Base-by-base conservation (phyloP, 2,888 invertebrate species). In the Eurois occulta region DNA sequence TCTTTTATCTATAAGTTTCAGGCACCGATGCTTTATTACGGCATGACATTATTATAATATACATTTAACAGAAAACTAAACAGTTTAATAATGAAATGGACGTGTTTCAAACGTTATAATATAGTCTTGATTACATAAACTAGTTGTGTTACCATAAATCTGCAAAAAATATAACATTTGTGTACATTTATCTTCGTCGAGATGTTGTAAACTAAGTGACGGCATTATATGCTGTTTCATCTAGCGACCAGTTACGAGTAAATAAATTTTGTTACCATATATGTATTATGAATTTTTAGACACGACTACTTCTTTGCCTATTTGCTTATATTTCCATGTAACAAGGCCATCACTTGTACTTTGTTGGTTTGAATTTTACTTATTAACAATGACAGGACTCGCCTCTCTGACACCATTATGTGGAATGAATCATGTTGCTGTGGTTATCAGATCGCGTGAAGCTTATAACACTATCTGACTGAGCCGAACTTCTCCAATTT, bases 261-360 rank as follows among this genome's bases (percentile, higher is more conserved):
- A 94, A 93, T 92, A 94, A 89, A 84, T 90, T 91, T 89, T 82
- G 87, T 84, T 80, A 77, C 72, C 83, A 85, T 91, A 91, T 91
- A 90, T 90, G 90, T 88, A 90, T 90, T 91, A 91, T 88, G 90
- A 90, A 90, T 89, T 91, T 91, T 90, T 90, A 91, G 86, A 92
- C 87, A 90, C 87, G 86, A 91, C 91, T 93, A 93, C 84, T 87
- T 73, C 87, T 83, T 90, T 90, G 91, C 91, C 91, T 94, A 94
- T 92, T 91, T 91, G 90, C 87, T 91, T 93, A 91, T 90, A 89
- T 90, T 91, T 92, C 92, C 93, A 90, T 90, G 91, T 93, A 90
- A 91, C 92, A 95, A 96, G 96, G 96, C 95, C 94, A 92, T 95
- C 92, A 91, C 93, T 96, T 96, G 96, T 96, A 96, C 96, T 96